Conservation (phyloP, 2,888 invertebrate species). For the Mallateleia sp. region DNA sequence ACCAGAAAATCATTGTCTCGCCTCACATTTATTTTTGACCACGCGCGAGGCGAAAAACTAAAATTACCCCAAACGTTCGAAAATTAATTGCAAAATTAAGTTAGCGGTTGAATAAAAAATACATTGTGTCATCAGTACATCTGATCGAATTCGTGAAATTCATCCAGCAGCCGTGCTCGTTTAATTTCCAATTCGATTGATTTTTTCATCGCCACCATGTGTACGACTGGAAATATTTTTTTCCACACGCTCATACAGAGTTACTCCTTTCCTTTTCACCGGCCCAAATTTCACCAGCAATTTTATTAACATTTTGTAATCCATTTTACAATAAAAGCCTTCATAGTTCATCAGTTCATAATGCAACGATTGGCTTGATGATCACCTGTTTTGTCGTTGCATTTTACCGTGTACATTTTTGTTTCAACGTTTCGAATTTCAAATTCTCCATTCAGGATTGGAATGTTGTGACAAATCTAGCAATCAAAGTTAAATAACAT, state of each 20-base stretch:
- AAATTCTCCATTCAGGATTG: slow-evolving; percentile 14
- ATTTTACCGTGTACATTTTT: slow-evolving; percentile 24
- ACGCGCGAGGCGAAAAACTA: neutral
- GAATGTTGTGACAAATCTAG: slow-evolving; percentile 57
- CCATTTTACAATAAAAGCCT: slow-evolving; percentile 65
- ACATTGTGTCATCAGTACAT: slow-evolving; percentile 1
- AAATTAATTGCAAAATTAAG: slow-evolving; percentile 48
- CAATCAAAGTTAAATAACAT: slow-evolving; percentile 47
- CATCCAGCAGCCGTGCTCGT: neutral
- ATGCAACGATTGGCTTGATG: slow-evolving; percentile 13
- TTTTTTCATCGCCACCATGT: slow-evolving; percentile 9
- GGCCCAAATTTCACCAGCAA: slow-evolving; percentile 38
- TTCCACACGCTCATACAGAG: slow-evolving; percentile 17
- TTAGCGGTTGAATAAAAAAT: slow-evolving; percentile 23
- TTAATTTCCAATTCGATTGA: slow-evolving; percentile 62
- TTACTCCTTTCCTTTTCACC: slow-evolving; percentile 34
- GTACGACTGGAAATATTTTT: slow-evolving; percentile 11
- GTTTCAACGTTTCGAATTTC: slow-evolving; percentile 15
- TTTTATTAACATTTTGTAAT: slow-evolving; percentile 65
- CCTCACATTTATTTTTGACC: slow-evolving; percentile 10
- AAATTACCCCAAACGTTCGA: slow-evolving; percentile 22
- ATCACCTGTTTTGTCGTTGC: slow-evolving; percentile 29
- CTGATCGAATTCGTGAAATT: neutral
- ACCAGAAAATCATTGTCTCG: too few relatives aligned
- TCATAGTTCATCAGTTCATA: slow-evolving; percentile 57